Conservation (phyloP, 2,113 vertebrate genomes). For the Carassius auratus region DNA sequence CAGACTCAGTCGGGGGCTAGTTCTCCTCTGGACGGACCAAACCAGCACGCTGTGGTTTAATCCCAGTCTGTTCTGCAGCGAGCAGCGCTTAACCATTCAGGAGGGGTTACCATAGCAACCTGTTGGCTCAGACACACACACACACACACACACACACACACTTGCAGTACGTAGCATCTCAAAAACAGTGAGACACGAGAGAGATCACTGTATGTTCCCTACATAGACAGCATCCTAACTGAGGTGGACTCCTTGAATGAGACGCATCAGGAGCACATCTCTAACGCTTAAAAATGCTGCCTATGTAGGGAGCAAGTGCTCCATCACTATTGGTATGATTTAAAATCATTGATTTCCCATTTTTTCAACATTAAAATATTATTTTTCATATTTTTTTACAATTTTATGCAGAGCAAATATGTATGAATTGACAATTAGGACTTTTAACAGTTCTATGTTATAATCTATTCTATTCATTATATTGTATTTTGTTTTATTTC, state of each 20-base stretch:
- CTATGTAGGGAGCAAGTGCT: background rate
- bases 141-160: slow-evolving; percentile 43
- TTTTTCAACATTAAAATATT: too few species aligned
- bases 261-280: background rate
- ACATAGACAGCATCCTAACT: background rate
- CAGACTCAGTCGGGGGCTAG: too few species aligned
- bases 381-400: too few species aligned
- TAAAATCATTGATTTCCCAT: too few species aligned
- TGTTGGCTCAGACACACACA: slow-evolving; percentile 12
- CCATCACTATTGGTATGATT: background rate
- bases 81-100: slow-evolving; percentile 43
- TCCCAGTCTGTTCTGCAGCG: slow-evolving; percentile 27
- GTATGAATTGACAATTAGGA: too few species aligned
- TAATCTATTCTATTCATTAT: too few species aligned
- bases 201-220: background rate
- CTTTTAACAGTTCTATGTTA: too few species aligned
- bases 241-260: background rate
- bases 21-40: too few species aligned
- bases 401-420: too few species aligned
- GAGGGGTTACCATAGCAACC: slow-evolving; percentile 53
- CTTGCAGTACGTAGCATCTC: background rate
- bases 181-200: background rate
- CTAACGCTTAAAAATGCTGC: background rate
- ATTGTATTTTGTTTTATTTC: too few species aligned
- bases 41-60: too few species aligned